These are phyloP conservation scores for Sorex fumeus DNA, from an alignment of 2,113 vertebrate species.

Conservation along the genomic window DNA sequence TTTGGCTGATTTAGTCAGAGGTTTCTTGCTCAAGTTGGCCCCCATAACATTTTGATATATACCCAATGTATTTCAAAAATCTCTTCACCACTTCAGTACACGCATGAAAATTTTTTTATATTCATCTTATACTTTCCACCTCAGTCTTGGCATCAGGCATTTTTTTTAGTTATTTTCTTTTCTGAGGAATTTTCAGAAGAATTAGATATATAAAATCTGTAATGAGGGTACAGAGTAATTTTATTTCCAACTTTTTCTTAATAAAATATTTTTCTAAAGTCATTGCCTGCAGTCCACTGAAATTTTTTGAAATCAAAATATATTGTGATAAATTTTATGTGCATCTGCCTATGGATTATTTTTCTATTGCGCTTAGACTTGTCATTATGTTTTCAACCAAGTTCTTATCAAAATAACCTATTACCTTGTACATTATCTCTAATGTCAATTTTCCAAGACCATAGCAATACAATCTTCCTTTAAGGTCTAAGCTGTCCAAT, in stretches of 20 bases:
- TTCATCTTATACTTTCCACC: not conserved
- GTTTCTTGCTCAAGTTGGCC: not conserved
- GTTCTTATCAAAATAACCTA: not conserved
- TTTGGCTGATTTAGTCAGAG: not conserved
- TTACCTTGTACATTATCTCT: not conserved
- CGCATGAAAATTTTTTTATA: not conserved
- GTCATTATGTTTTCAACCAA: not conserved
- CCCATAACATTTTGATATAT: not conserved
- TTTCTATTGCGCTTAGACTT: not conserved
- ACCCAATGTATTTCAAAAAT: not conserved
- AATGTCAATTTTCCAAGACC: not conserved
- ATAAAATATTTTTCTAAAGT: slow-evolving; percentile 56
- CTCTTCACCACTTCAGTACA: not conserved
- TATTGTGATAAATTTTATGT: slow-evolving; percentile 6
- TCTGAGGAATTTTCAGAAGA: slow-evolving; percentile 1
- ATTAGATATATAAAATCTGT: slow-evolving; percentile 29
- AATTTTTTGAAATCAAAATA: slow-evolving; percentile 5
- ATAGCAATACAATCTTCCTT: slow-evolving; percentile 45
- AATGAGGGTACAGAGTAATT: slow-evolving; percentile 12
- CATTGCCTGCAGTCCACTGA: slow-evolving; percentile 1
- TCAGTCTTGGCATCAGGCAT: not conserved
- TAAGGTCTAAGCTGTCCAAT: slow-evolving; percentile 18
- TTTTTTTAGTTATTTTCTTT: slow-evolving; percentile 12
- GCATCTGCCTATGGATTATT: slow-evolving; percentile 17
- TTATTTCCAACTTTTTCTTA: slow-evolving; percentile 15